Base-by-base conservation (phyloP, 2,113 vertebrate species). In the Dasypus novemcinctus region DNA sequence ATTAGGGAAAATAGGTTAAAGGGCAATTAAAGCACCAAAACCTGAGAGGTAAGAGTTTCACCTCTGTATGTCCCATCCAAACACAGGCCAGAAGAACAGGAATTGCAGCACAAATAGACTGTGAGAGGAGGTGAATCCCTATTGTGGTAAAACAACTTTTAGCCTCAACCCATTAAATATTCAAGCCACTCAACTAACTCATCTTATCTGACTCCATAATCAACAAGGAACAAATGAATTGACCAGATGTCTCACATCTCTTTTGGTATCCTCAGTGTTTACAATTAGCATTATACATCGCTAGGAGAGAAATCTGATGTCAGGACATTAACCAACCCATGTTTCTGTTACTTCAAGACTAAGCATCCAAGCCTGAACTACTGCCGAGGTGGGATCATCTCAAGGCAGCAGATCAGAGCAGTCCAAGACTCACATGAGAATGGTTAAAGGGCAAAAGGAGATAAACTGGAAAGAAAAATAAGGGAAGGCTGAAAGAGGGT, bases 351-450 rank as follows among this genome's bases (percentile, higher is more conserved):
- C 38, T 59, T 33, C 10, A 71, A 78, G 2, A 49, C 49, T 63
- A 23, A 80, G 75, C 7, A 43, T 9, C 14, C 36, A 49, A 64
- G 3, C 7, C 13, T 36, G 14, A 87, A 84, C 1, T 52, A 2
- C 7, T 33, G 31, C 9, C 1, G 38, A n/a, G 11, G 17, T 36
- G 29, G 23, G n/a, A 52, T 10, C 36, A 21, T 7, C 12, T 10
- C 61, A 81, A 29, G 41, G 54, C 20, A 38, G 33, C 0, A 0
- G 0, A 68, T 54, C 5, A 31, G 9, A 2, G 2, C 8, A 23
- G 18, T 0, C 43, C 25, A 84, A 80, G 15, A 59, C 4, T 78
- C 31, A 27, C 29, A 63, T 52, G 29, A 21, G 21, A 52, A 63
- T 7, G 1, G 4, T 20, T 59, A 54, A 69, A 11, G 2, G 25